Percentiles rank a stretch among this genome's conserved stretches.
phyloP scores from a whole-genome alignment of 2,113 vertebrate species.

The Monarcha castaneiventris region DNA sequence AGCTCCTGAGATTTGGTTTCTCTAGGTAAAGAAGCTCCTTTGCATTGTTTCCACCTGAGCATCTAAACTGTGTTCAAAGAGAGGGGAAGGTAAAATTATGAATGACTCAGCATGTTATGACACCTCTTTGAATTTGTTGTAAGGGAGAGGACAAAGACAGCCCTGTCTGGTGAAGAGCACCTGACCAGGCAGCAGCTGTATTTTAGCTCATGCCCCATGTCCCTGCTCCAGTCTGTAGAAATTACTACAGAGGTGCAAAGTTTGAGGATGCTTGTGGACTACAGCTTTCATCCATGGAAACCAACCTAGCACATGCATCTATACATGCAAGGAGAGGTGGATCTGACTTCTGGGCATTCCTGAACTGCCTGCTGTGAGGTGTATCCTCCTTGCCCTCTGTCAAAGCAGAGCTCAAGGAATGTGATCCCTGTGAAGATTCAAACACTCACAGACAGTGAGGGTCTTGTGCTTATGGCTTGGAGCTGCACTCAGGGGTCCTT shows the following conservation, averaged over 20 bases:
- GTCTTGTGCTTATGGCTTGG: not conserved
- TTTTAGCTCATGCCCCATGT: not conserved
- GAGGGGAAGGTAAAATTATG: not conserved
- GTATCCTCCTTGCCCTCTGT: not conserved
- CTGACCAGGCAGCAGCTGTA: not conserved
- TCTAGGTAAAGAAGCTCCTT: not conserved
- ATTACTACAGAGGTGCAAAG: not conserved
- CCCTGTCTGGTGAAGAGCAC: not conserved
- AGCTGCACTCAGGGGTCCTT: not conserved
- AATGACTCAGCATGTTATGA: not conserved
- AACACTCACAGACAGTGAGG: not conserved
- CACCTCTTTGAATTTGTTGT: not conserved
- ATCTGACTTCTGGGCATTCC: not conserved
- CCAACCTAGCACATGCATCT: not conserved
- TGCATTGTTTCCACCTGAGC: not conserved
- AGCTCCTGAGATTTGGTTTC: not conserved
- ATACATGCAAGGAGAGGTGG: not conserved
- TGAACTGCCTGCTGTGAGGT: not conserved
- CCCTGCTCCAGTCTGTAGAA: not conserved
- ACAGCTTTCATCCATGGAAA: not conserved
- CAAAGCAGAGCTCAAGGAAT: not conserved
- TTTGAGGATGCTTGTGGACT: not conserved
- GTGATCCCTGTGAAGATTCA: accelerated
- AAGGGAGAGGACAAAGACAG: not conserved
- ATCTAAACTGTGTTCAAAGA: not conserved